phyloP scores from a whole-genome alignment of 2,888 invertebrate species.

The Isoperla grammatica region DNA sequence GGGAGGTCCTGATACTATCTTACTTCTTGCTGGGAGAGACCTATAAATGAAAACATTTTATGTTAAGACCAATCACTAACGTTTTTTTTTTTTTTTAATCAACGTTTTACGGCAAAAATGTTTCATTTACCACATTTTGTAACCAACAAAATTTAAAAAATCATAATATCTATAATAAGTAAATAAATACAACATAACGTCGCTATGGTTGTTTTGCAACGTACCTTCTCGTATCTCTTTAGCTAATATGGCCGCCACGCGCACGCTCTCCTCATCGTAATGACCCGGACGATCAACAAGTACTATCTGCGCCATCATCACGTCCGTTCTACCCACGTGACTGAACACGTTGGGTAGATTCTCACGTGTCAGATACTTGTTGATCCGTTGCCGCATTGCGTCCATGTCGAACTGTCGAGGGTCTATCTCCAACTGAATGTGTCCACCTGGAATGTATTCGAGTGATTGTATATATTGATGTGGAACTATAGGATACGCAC shows the following conservation, averaged over 20 bases:
- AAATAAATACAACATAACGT: neutral
- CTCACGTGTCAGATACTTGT: neutral
- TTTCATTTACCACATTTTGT: too few relatives aligned
- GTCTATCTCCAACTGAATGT: neutral
- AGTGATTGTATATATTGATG: too few relatives aligned
- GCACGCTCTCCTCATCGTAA: constrained; percentile 1
- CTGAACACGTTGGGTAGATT: neutral
- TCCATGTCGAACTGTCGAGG: neutral
- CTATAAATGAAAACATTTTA: too few relatives aligned
- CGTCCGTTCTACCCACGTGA: constrained; percentile 9
- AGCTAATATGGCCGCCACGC: neutral
- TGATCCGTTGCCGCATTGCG: neutral
- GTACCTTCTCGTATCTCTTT: too few relatives aligned
- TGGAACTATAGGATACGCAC: too few relatives aligned
- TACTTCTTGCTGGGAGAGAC: too few relatives aligned
- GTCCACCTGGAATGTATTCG: constrained; percentile 26
- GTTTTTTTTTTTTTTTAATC: too few relatives aligned
- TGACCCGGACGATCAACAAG: neutral
- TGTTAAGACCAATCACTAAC: too few relatives aligned
- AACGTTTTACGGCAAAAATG: too few relatives aligned
- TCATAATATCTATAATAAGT: too few relatives aligned
- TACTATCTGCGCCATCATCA: constrained; percentile 6
- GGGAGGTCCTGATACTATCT: too few relatives aligned
- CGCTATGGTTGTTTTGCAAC: neutral
- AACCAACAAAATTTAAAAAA: too few relatives aligned